Conservation (phyloP, 1,140 invertebrate genomes). For the Caerostris extrusa region DNA sequence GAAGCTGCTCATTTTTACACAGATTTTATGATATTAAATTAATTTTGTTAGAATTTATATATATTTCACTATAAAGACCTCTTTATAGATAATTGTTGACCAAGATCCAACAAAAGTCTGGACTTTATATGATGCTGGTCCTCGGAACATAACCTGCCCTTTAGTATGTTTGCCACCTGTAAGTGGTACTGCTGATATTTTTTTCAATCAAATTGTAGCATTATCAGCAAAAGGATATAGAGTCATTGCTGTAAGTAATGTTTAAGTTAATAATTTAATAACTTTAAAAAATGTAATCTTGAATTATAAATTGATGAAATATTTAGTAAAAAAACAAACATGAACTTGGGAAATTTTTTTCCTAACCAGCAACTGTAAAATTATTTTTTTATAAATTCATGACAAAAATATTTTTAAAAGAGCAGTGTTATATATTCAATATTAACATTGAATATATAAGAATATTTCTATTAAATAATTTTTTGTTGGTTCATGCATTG, state of each 20-base stretch:
- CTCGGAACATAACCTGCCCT: conserved; percentile 89
- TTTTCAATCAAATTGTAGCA: conserved; percentile 91
- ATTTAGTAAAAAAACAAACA: background rate
- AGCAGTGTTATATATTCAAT: no score
- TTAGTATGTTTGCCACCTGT: conserved; percentile 93
- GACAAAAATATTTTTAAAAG: no score
- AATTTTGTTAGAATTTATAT: no score
- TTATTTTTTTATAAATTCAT: no score
- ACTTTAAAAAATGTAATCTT: background rate
- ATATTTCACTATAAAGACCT: background rate
- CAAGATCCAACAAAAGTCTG: conserved; percentile 90
- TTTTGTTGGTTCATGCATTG: no score
- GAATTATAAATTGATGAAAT: background rate
- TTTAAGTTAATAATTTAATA: background rate
- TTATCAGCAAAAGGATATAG: conserved; percentile 90
- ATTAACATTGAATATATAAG: no score
- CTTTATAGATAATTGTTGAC: conserved; percentile 88
- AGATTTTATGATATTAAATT: no score
- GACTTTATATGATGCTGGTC: conserved; percentile 94
- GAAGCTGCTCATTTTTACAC: no score
- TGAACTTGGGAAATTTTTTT: no score
- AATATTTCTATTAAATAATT: no score
- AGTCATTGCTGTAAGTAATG: conserved; percentile 87
- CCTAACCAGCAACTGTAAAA: no score
- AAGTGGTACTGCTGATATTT: conserved; percentile 93